Evolutionary conservation across 2,797 vertebrate genomes (phyloP).

Genomic region (Schizothorax lantsangensis): DNA sequence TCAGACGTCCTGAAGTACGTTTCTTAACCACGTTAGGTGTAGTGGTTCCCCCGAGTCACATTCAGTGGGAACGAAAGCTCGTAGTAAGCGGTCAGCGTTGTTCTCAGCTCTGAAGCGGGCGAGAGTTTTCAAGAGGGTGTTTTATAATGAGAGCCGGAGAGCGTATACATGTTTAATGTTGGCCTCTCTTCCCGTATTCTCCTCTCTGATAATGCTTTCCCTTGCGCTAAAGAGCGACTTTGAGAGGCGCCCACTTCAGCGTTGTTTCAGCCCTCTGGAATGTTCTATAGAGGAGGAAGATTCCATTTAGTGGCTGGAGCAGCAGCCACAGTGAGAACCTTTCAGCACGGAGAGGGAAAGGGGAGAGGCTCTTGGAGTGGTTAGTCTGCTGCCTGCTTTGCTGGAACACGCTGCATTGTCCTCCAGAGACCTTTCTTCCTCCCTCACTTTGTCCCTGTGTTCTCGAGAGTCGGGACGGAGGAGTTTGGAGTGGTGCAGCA

Average conservation of each 20-base stretch:
- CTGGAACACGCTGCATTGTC: constrained; percentile 47
- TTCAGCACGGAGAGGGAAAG: constrained; percentile 37
- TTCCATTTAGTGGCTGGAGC: constrained; percentile 49
- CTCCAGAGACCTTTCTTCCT: constrained; percentile 41
- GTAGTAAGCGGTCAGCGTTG: constrained; percentile 27
- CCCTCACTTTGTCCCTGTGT: constrained; percentile 22
- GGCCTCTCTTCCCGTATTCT: constrained; percentile 46
- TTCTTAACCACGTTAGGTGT: constrained; percentile 15
- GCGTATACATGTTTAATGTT: constrained; percentile 53
- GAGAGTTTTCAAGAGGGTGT: constrained; percentile 50
- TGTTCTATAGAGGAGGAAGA: constrained; percentile 47
- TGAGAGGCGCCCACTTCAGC: constrained; percentile 52
- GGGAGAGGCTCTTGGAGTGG: constrained; percentile 42
- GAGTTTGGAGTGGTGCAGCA: constrained; percentile 39
- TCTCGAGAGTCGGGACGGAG: constrained; percentile 33
- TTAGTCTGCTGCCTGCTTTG: constrained; percentile 38
- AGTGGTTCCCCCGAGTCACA: constrained; percentile 15
- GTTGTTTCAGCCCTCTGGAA: constrained; percentile 53
- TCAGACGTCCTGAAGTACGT: background rate
- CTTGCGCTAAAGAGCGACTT: constrained; percentile 45
- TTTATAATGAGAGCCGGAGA: constrained; percentile 55
- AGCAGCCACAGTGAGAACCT: constrained; percentile 51
- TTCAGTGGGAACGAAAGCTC: constrained; percentile 30
- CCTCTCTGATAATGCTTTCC: constrained; percentile 45
- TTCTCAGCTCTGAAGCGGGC: constrained; percentile 22